phyloP scores from a whole-genome alignment of 2,113 vertebrate species.

The Phoxinus phoxinus region DNA sequence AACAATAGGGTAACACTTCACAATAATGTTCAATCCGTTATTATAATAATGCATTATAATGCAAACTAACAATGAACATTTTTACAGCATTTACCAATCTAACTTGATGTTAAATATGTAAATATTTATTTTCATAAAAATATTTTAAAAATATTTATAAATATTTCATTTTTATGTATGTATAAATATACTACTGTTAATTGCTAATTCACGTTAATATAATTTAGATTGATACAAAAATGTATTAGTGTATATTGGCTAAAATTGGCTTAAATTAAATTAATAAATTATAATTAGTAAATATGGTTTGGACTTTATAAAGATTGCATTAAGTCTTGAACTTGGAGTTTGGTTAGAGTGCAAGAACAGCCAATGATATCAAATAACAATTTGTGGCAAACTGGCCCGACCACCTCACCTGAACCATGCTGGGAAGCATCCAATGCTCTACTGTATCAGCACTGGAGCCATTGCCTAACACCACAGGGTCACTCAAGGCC shows the following conservation, averaged over 20 bases:
- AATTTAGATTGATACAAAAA: too few relatives aligned
- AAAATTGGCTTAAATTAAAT: background rate
- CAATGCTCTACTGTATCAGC: conserved; percentile 86
- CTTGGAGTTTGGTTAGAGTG: background rate
- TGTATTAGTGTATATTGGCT: too few relatives aligned
- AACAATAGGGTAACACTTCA: background rate
- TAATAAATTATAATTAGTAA: background rate
- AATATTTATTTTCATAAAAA: background rate
- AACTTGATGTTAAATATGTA: background rate
- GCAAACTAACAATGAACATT: background rate
- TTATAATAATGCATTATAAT: background rate
- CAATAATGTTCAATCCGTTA: background rate
- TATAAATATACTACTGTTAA: background rate
- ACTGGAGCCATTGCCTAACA: conserved; percentile 82
- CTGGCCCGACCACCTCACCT: conserved; percentile 76
- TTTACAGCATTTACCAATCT: background rate
- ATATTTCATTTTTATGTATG: background rate
- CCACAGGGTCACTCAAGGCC: conserved; percentile 85
- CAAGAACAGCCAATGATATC: conserved; percentile 1
- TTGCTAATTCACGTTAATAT: background rate
- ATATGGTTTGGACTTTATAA: background rate
- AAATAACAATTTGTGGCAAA: conserved; percentile 24
- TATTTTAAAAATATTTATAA: background rate
- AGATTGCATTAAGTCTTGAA: background rate
- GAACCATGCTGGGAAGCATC: conserved; percentile 84